A percentile compares a stretch with the other conserved stretches of the same genome.
These are phyloP conservation scores for Pseudolaguvia tuberculata DNA, from an alignment of 2,113 vertebrate species.

Conservation along the genomic window DNA sequence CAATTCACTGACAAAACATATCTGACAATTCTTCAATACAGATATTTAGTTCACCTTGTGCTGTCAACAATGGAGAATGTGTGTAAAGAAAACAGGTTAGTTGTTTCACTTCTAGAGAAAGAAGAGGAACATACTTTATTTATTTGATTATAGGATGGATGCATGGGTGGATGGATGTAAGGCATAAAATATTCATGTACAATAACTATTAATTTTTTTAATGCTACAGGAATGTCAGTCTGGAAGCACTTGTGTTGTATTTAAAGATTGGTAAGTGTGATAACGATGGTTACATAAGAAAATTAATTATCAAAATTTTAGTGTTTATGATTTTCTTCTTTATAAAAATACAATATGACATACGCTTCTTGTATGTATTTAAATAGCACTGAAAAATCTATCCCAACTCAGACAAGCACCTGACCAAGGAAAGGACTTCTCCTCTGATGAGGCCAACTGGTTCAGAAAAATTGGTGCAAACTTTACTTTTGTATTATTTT, in stretches of 20 bases:
- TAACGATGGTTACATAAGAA: not conserved
- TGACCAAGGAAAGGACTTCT: slow-evolving; percentile 54
- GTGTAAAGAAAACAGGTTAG: slow-evolving; percentile 68
- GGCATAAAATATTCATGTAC: not conserved
- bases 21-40: slow-evolving; percentile 53
- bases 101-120: slow-evolving; percentile 1
- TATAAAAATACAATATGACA: not conserved
- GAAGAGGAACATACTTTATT: no score
- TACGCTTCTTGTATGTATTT: slow-evolving; percentile 22
- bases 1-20: not conserved
- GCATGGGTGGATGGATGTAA: not conserved
- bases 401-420: slow-evolving; percentile 49
- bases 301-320: not conserved
- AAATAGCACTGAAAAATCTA: slow-evolving; percentile 70
- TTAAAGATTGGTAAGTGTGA: slow-evolving; percentile 74
- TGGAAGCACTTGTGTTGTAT: slow-evolving; percentile 68
- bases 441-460: slow-evolving; percentile 77
- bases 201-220: not conserved
- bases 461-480: slow-evolving; percentile 87
- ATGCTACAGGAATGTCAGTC: slow-evolving; percentile 62
- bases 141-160: no score
- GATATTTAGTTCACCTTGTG: slow-evolving; percentile 79
- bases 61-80: slow-evolving; percentile 65
- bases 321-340: no score
- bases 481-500: not conserved